Conservation (phyloP, 2,113 vertebrate genomes). For the Bambusicola thoracicus region DNA sequence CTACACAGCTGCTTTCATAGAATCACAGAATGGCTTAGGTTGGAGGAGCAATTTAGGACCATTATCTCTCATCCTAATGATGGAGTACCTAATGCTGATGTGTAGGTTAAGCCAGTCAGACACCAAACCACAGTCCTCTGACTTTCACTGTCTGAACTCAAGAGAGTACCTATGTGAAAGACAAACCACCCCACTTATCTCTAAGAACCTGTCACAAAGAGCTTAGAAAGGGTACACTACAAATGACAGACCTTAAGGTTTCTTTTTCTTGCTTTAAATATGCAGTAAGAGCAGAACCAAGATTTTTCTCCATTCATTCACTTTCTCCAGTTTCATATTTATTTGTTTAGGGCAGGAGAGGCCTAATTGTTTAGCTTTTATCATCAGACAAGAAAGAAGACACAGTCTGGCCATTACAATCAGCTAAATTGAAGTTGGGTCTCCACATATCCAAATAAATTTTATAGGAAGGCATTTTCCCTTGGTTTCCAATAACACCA, state of each 20-base stretch:
- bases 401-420: not conserved
- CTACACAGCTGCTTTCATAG: not conserved
- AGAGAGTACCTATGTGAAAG: not conserved
- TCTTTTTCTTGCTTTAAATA: not conserved
- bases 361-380: not conserved
- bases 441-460: not conserved
- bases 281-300: not conserved
- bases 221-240: not conserved
- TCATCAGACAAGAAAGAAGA: not conserved
- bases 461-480: not conserved
- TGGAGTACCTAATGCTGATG: not conserved
- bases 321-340: not conserved
- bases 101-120: not conserved
- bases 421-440: rapidly evolving
- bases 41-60: too few species aligned
- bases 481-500: not conserved
- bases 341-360: not conserved
- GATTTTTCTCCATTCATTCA: not conserved
- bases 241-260: not conserved
- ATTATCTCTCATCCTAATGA: not conserved
- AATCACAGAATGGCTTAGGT: too few species aligned
- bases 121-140: not conserved
- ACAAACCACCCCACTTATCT: not conserved
- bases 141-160: not conserved
- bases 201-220: not conserved